Evolutionary conservation across 2,797 vertebrate species (phyloP).

Genomic region (Pangasius krempfi): DNA sequence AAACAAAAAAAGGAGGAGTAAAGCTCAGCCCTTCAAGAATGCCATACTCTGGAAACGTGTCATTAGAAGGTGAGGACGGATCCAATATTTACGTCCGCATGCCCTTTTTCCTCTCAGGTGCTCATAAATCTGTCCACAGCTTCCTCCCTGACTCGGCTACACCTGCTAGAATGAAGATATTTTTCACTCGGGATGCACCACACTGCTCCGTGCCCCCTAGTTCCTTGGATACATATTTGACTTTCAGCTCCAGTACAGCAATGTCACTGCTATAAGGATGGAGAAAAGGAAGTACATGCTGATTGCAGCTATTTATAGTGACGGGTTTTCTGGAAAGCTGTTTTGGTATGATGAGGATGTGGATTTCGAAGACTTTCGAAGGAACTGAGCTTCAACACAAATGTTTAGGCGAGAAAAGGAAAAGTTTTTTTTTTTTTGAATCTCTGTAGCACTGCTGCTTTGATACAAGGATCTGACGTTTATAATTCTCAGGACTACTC

Average conservation of each 20-base stretch:
- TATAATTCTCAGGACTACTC: conserved; percentile 34
- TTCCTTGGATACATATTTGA: conserved; percentile 47
- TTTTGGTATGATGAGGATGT: background rate
- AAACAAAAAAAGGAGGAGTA: background rate
- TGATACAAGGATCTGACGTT: conserved; percentile 28
- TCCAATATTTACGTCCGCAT: conserved; percentile 34
- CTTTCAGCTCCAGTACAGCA: conserved; percentile 51
- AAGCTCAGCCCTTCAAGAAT: background rate
- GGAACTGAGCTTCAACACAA: background rate
- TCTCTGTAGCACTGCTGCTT: background rate
- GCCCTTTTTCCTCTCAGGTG: conserved; percentile 27
- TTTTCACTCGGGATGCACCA: conserved; percentile 35
- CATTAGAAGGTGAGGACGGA: conserved; percentile 18
- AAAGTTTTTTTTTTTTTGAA: background rate
- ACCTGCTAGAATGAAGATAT: conserved; percentile 40
- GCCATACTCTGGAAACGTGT: background rate
- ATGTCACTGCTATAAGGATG: background rate
- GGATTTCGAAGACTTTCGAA: background rate
- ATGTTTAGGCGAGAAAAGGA: background rate
- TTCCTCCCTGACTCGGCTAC: background rate
- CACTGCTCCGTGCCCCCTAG: conserved; percentile 1
- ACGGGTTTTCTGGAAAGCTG: conserved; percentile 22
- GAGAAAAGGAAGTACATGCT: conserved; percentile 27
- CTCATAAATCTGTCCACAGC: conserved; percentile 41
- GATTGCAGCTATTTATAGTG: conserved; percentile 29